Evolutionary conservation across 2,888 invertebrate genomes (phyloP).

Genomic region (Crossocerus cetratus): DNA sequence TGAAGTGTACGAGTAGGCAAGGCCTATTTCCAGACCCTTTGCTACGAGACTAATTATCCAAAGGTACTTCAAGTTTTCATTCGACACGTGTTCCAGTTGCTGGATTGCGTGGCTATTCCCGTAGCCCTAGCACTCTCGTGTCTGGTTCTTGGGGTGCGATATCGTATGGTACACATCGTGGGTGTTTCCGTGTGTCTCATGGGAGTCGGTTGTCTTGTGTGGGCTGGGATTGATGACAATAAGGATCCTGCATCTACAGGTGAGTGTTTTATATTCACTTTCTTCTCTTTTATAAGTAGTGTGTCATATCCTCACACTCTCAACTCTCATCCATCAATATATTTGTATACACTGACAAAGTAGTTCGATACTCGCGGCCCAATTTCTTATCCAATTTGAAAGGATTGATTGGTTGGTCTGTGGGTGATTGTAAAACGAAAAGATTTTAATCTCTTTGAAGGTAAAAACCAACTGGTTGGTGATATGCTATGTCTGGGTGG

Average conservation of each 20-base stretch:
- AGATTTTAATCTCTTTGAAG: conserved; percentile 73
- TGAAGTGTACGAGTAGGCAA: conserved; percentile 30
- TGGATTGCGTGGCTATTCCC: conserved; percentile 92
- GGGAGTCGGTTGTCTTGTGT: conserved; percentile 90
- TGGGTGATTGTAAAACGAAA: too few species aligned
- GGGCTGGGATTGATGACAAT: conserved; percentile 88
- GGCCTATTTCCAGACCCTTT: too few species aligned
- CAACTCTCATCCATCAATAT: too few species aligned
- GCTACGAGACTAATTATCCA: too few species aligned
- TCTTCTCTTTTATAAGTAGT: background rate
- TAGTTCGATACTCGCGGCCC: too few species aligned
- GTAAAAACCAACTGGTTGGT: conserved; percentile 87
- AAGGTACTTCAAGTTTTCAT: background rate
- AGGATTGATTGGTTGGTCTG: too few species aligned
- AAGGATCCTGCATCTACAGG: conserved; percentile 76
- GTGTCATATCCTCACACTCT: too few species aligned
- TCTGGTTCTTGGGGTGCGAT: conserved; percentile 86
- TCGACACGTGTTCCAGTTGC: conserved; percentile 81
- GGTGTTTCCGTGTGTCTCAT: conserved; percentile 89
- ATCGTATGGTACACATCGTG: conserved; percentile 86
- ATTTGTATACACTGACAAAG: too few species aligned
- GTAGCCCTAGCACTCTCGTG: conserved; percentile 88
- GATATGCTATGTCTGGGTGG: conserved; percentile 90
- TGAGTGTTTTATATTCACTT: conserved; percentile 39
- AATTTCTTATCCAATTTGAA: too few species aligned